Base-by-base conservation (phyloP, 2,113 vertebrate genomes). In the Monopterus albus region DNA sequence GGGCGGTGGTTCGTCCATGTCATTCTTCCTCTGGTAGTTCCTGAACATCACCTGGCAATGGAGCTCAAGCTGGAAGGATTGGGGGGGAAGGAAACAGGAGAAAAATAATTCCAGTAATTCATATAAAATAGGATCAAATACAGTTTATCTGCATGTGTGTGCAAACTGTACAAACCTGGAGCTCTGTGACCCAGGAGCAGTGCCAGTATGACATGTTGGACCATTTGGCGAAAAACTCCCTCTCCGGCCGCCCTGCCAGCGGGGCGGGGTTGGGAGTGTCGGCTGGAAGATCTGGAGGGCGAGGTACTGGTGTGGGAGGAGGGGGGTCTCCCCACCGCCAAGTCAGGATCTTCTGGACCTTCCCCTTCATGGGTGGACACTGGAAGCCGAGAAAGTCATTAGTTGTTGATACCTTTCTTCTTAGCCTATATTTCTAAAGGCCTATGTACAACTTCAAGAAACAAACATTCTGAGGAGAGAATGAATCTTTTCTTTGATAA, bases 171-270 rank as follows among this genome's bases (percentile, higher is more conserved):
- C 26, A 0, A 78, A 98, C 97, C 96, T 99, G 98, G 17, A 99
- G 84, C 80, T 99, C 98, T 0, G 96, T 95, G 57, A 99, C 97
- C 98, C 98, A 99, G 33, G 96, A 99, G 74, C 97, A 98, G 84
- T 99, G 98, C 96, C 97, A 98, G 45, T 99, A 99, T 1, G 97
- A 99, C 96, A 99, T 95, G 88, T 93, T 96, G 77, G 95, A 95
- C 98, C 98, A 99, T 39, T 99, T 99, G 74, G 95, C 96, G 35
- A 98, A 99, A 91, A 99, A 99, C 83, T 99, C 97, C 35, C 98
- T 92, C 56, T 99, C 97, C 0, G 96, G 95, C 0, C 96, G 94
- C 28, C 98, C 98, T 58, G 96, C 95, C 84, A 99, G 83, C 1
- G 97, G 97, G 33, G 94, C 91, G 0, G 96, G 96, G 15, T 96